Percentiles rank a stretch among this genome's conserved stretches.
These are phyloP conservation scores for Euzophera pinguis DNA, from an alignment of 2,888 invertebrate genomes.

Conservation along the genomic window DNA sequence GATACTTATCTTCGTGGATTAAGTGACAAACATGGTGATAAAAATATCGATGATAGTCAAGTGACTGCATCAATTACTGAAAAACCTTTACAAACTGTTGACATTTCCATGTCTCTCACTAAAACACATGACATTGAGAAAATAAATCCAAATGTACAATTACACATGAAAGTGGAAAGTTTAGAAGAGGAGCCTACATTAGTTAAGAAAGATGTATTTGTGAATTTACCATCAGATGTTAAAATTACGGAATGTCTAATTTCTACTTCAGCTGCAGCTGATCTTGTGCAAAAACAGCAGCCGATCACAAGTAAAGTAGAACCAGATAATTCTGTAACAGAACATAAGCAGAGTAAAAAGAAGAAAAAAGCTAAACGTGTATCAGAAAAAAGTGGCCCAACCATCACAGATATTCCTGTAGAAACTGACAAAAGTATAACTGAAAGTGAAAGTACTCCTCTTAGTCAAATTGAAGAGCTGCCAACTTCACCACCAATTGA, in stretches of 20 bases:
- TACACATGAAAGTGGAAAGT: constrained; percentile 56
- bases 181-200: constrained; percentile 34
- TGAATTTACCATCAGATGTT: constrained; percentile 34
- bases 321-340: constrained; percentile 42
- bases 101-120: constrained; percentile 56
- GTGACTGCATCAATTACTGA: constrained; percentile 18
- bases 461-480: constrained; percentile 65
- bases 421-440: constrained; percentile 46
- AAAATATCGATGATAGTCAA: constrained; percentile 12
- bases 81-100: constrained; percentile 44
- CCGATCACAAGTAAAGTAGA: constrained; percentile 24
- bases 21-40: constrained; percentile 17
- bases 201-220: constrained; percentile 43
- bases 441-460: constrained; percentile 63
- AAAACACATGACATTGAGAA: constrained; percentile 41
- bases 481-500: constrained; percentile 70
- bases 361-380: constrained; percentile 82
- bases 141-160: constrained; percentile 49
- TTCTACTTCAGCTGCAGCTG: constrained; percentile 22
- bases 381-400: constrained; percentile 44
- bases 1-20: constrained; percentile 40
- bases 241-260: constrained; percentile 24
- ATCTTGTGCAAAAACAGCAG: constrained; percentile 58
- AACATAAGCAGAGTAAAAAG: constrained; percentile 80
- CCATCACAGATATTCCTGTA: constrained; percentile 37